A percentile compares a stretch with the other conserved stretches of the same genome.
Conservation (phyloP, 2,113 vertebrate genomes). For the Plecotus auritus region DNA sequence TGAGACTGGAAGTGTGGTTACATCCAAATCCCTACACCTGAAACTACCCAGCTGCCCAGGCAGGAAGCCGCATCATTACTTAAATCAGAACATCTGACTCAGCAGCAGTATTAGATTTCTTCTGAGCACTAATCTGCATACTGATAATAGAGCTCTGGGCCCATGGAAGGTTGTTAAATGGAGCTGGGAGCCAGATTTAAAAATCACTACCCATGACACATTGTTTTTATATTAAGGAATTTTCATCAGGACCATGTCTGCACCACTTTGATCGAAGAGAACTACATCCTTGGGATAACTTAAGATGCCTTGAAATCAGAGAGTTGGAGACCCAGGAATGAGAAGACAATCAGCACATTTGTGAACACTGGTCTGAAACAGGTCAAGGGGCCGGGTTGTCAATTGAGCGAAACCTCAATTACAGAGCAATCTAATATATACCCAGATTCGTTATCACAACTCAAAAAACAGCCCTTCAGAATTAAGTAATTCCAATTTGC, state of each 20-base stretch:
- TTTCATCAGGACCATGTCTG: not conserved
- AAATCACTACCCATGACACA: not conserved
- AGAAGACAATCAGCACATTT: not conserved
- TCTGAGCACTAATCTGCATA: not conserved
- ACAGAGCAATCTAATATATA: slow-evolving; percentile 72
- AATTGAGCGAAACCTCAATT: slow-evolving; percentile 71
- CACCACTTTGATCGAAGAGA: not conserved
- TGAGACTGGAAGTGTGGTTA: not conserved
- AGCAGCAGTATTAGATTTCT: not conserved
- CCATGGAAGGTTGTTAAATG: not conserved
- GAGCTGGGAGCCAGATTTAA: not conserved
- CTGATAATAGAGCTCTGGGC: not conserved
- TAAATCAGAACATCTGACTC: not conserved
- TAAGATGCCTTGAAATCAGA: not conserved
- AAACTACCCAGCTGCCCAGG: not conserved
- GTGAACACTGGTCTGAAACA: slow-evolving; percentile 48
- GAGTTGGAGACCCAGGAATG: not conserved
- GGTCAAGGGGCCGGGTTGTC: slow-evolving; percentile 43
- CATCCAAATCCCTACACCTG: not conserved
- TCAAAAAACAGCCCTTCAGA: slow-evolving; percentile 76
- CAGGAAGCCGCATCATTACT: not conserved
- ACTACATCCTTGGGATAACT: not conserved
- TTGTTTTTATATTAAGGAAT: not conserved
- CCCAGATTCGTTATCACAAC: slow-evolving; percentile 70
- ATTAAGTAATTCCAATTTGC: slow-evolving; percentile 73